Conservation (phyloP, 2,797 vertebrate species). For the Naso thynnoides region DNA sequence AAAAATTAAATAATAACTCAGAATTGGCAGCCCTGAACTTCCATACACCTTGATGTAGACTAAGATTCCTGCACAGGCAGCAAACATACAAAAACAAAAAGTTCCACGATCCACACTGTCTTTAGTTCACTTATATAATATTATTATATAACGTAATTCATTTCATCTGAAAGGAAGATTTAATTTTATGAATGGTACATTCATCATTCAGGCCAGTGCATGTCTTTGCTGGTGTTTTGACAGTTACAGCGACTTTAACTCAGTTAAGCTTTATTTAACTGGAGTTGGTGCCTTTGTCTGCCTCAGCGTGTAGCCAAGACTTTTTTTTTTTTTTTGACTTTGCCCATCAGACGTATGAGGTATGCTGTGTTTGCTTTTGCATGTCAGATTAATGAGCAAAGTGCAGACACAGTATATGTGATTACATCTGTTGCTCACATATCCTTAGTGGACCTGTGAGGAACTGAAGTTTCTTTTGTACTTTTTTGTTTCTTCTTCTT, state of each 20-base stretch:
- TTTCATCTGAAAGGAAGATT: constrained; percentile 20
- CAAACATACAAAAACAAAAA: too few relatives aligned
- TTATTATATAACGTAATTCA: constrained; percentile 5
- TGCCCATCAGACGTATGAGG: constrained; percentile 34
- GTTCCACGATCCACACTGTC: too few relatives aligned
- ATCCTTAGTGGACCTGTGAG: constrained; percentile 21
- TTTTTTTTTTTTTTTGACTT: constrained; percentile 35
- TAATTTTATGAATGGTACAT: constrained; percentile 40
- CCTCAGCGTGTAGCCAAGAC: constrained; percentile 24
- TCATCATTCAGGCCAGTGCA: constrained; percentile 47
- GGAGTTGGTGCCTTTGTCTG: constrained; percentile 33
- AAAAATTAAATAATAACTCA: background rate
- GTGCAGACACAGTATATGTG: constrained; percentile 23
- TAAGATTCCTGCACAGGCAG: constrained; percentile 2
- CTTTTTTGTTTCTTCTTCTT: background rate
- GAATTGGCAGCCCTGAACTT: background rate
- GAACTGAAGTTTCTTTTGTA: background rate
- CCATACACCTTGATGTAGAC: background rate
- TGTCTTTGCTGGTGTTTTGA: constrained; percentile 50
- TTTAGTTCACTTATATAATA: background rate
- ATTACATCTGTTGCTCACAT: constrained; percentile 24
- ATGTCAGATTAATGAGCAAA: constrained; percentile 47
- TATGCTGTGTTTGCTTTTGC: constrained; percentile 31
- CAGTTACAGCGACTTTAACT: constrained; percentile 36
- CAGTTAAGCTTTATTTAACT: constrained; percentile 56